Conservation (phyloP, 2,888 invertebrate species). For the Yponomeuta sedellus region DNA sequence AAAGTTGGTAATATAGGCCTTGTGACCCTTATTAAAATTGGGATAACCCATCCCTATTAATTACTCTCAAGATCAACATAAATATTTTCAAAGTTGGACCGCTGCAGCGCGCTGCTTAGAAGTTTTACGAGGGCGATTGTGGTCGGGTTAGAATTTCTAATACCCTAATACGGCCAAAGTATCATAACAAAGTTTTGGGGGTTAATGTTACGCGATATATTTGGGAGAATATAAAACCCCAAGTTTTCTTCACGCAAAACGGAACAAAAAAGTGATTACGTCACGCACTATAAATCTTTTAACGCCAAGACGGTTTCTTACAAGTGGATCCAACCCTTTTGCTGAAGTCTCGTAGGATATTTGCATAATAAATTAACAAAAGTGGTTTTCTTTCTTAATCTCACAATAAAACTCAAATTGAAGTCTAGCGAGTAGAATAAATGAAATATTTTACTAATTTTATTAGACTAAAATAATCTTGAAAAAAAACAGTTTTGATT, state of each 20-base stretch:
- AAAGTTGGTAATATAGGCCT: constrained; percentile 44
- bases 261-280: not conserved
- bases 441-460: too few species aligned
- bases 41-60: constrained; percentile 64
- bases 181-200: constrained; percentile 1
- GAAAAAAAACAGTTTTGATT: too few species aligned
- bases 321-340: not conserved
- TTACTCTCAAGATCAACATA: constrained; percentile 69
- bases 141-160: constrained; percentile 2
- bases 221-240: not conserved
- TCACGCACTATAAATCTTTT: not conserved
- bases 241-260: constrained; percentile 1
- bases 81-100: constrained; percentile 51
- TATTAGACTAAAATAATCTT: too few species aligned
- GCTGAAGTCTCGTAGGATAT: not conserved
- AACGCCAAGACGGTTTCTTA: not conserved
- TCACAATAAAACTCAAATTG: too few species aligned
- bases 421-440: too few species aligned
- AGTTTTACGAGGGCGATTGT: constrained; percentile 4
- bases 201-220: not conserved
- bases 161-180: not conserved
- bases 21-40: constrained; percentile 56
- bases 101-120: constrained; percentile 18
- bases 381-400: not conserved
- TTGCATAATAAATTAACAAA: not conserved